Evolutionary conservation across 2,888 invertebrate genomes (phyloP).

Genomic region (Alloplasta piceator): DNA sequence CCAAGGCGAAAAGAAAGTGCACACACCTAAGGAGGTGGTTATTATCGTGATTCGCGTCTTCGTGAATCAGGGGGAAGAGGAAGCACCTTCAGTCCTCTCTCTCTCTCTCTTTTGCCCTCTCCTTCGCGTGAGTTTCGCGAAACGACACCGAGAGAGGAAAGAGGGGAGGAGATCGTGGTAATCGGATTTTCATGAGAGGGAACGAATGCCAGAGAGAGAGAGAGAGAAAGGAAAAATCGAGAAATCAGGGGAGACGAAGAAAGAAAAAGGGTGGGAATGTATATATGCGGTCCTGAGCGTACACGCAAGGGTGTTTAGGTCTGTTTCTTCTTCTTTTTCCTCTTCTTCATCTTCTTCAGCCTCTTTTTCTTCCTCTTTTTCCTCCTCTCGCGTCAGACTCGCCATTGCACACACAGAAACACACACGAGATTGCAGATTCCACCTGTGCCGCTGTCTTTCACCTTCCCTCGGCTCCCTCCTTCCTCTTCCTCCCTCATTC

Average conservation of each 20-base stretch:
- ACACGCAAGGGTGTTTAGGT: slow-evolving; percentile 81
- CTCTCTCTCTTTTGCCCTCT: slow-evolving; percentile 14
- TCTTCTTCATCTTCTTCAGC: slow-evolving; percentile 36
- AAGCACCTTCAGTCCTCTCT: not conserved
- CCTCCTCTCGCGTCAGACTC: slow-evolving; percentile 61
- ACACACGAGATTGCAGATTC: slow-evolving; percentile 78
- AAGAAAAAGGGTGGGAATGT: slow-evolving; percentile 33
- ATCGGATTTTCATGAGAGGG: slow-evolving; percentile 42
- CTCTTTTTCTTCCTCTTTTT: slow-evolving; percentile 47
- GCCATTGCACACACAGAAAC: slow-evolving; percentile 66
- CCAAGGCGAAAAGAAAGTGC: slow-evolving; percentile 31
- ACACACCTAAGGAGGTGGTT: slow-evolving; percentile 22
- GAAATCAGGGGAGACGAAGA: slow-evolving; percentile 5
- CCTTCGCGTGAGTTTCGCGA: slow-evolving; percentile 6
- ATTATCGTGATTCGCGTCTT: slow-evolving; percentile 4
- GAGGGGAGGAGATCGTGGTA: slow-evolving; percentile 13
- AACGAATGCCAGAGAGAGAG: slow-evolving; percentile 11
- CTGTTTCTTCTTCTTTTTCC: slow-evolving; percentile 61
- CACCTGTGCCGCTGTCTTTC: slow-evolving; percentile 80
- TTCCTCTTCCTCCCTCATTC: slow-evolving; percentile 10
- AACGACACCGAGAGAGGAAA: slow-evolving; percentile 40
- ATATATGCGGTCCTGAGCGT: slow-evolving; percentile 67
- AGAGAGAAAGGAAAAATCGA: slow-evolving; percentile 15
- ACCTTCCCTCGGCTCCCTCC: slow-evolving; percentile 65
- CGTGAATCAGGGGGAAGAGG: no score